Percentiles rank a stretch among this genome's conserved stretches.
Conservation (phyloP, 2,888 invertebrate species). For the Diloba caeruleocephala region DNA sequence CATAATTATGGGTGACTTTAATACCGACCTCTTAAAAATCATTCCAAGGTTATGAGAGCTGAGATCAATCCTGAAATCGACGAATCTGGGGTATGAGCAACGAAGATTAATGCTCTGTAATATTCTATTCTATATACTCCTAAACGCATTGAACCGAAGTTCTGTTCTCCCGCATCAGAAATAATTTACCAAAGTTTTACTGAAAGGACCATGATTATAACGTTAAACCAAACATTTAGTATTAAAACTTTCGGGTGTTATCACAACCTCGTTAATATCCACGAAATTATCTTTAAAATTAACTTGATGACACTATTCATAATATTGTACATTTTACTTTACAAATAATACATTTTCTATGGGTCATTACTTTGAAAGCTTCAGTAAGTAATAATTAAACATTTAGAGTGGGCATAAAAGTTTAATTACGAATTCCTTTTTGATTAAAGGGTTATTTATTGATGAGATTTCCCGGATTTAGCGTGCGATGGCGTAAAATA, state of each 20-base stretch:
- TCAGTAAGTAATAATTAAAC: constrained; percentile 25
- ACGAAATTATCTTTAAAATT: not conserved
- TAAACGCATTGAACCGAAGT: too few species aligned
- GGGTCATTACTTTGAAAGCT: constrained; percentile 12
- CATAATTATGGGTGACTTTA: too few species aligned
- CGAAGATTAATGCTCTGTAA: too few species aligned
- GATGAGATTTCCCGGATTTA: not conserved
- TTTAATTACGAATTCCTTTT: constrained; percentile 19
- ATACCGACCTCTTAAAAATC: too few species aligned
- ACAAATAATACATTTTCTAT: too few species aligned
- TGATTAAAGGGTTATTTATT: constrained; percentile 17
- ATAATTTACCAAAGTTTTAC: too few species aligned
- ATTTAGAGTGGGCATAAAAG: constrained; percentile 14
- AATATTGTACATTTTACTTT: constrained; percentile 12
- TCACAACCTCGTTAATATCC: not conserved
- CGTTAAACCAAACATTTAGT: not conserved
- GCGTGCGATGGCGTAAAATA: too few species aligned
- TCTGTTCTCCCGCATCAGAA: too few species aligned
- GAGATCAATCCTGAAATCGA: too few species aligned
- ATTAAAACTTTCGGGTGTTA: not conserved
- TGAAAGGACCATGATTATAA: not conserved
- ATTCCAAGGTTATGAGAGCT: too few species aligned
- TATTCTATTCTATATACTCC: too few species aligned
- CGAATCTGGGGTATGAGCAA: too few species aligned
- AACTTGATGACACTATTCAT: not conserved